Conservation (phyloP, 2,113 vertebrate genomes). For the Sylvia atricapilla region DNA sequence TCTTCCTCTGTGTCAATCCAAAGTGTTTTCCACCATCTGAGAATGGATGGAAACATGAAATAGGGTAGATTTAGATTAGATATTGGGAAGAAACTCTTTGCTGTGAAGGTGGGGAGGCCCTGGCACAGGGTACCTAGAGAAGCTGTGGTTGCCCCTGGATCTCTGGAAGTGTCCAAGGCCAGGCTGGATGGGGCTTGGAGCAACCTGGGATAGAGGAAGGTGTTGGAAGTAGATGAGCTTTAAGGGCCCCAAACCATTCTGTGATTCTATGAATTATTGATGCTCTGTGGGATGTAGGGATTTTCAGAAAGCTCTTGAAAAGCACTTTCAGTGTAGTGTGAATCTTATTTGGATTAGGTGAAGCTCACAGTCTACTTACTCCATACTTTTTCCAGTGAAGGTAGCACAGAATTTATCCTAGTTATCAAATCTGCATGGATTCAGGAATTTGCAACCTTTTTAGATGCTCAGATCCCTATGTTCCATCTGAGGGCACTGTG, state of each 20-base stretch:
- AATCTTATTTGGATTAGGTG: background rate
- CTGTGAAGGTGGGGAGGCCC: background rate
- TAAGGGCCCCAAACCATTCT: background rate
- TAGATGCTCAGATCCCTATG: background rate
- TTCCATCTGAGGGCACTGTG: background rate
- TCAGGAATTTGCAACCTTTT: background rate
- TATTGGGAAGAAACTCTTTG: background rate
- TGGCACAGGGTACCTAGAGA: background rate
- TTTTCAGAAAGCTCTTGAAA: background rate
- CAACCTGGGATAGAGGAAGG: background rate
- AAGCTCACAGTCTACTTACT: background rate
- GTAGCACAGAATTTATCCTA: background rate
- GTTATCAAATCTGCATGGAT: background rate
- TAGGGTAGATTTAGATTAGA: background rate
- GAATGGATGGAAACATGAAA: background rate
- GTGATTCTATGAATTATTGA: background rate
- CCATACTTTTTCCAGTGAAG: background rate
- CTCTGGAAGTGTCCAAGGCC: background rate
- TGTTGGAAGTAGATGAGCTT: background rate
- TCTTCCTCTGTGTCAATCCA: background rate
- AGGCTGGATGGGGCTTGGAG: fast-evolving
- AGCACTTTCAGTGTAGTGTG: background rate
- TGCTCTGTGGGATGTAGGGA: background rate
- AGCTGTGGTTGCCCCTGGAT: background rate
- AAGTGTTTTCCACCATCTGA: background rate